Base-by-base conservation (phyloP, 1,140 invertebrate species). In the Maconellicoccus hirsutus region DNA sequence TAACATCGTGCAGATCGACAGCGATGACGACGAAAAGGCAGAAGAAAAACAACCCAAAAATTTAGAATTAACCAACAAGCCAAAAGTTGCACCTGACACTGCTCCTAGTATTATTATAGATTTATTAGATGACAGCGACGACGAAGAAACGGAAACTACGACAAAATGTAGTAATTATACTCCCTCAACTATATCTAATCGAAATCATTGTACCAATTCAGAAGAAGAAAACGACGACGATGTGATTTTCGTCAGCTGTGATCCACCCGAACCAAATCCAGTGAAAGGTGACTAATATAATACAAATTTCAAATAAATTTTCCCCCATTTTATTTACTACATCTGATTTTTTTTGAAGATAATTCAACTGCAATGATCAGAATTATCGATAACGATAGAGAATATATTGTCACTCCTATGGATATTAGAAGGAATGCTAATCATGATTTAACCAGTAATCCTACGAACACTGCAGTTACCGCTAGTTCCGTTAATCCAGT, bases 181-280 rank as follows among this genome's bases (percentile, higher is more conserved):
- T 33, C 29, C 29, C 12, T 3, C 52, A 7, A 59, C 52, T 7
- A 16, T 6, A 59, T 59, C 21, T 66, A 23, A 16, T 26, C 19
- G 19, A 16, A 16, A 23, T 66, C 6, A 66, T 66, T 3, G 16
- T 66, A 16, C 22, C 25, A 22, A 66, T 66, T n/a, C n/a, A n/a
- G 19, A 25, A 3, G 61, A 66, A 3, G 61, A 66, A 6, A 22
- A 66, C 10, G 61, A 26, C 25, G 61, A 66, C 61, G 61, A 66
- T 66, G 61, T 66, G 2, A 66, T 66, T 66, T 66, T 66, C 19
- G 61, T 66, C 61, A 16, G 61, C 19, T 66, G 61, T 26, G 61
- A 66, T 66, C 21, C 19, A 23, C 25, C 61, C 10, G 19, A 22
- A 8, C 2, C 61, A 6, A 66, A 22, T 23, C 10, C 61, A 23